Conservation (phyloP, 2,888 invertebrate genomes). For the Elmis aenea region DNA sequence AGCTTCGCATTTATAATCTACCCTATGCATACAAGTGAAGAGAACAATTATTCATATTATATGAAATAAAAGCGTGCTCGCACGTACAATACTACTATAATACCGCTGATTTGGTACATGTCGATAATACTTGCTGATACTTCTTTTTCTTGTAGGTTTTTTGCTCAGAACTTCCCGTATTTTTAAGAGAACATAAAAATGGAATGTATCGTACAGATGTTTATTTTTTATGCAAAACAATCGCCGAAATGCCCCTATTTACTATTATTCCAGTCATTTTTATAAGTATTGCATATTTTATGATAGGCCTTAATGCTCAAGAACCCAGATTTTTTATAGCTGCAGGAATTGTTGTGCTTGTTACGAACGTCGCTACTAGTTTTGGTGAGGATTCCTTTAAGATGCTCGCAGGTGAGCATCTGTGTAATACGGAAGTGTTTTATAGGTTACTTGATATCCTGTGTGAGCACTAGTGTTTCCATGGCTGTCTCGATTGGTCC, state of each 20-base stretch:
- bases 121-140: constrained; percentile 1
- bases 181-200: constrained; percentile 81
- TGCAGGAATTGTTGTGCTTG: constrained; percentile 69
- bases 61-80: no score
- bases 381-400: constrained; percentile 58
- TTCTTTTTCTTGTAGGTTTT: constrained; percentile 62
- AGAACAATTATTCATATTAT: no score
- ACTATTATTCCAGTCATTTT: constrained; percentile 78
- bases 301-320: constrained; percentile 76
- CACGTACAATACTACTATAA: no score
- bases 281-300: constrained; percentile 77
- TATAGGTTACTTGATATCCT: constrained; percentile 86
- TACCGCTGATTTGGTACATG: neutral
- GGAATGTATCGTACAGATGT: constrained; percentile 89
- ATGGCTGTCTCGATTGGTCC: constrained; percentile 90
- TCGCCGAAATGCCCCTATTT: constrained; percentile 86
- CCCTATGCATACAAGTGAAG: no score
- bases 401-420: neutral
- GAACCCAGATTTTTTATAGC: constrained; percentile 68
- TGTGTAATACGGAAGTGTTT: neutral
- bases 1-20: no score
- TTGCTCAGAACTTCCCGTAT: constrained; percentile 83
- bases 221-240: constrained; percentile 85
- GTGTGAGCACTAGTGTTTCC: constrained; percentile 73
- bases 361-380: constrained; percentile 83